Evolutionary conservation across 2,113 vertebrate genomes (phyloP).

Genomic region (Embiotoca jacksoni): DNA sequence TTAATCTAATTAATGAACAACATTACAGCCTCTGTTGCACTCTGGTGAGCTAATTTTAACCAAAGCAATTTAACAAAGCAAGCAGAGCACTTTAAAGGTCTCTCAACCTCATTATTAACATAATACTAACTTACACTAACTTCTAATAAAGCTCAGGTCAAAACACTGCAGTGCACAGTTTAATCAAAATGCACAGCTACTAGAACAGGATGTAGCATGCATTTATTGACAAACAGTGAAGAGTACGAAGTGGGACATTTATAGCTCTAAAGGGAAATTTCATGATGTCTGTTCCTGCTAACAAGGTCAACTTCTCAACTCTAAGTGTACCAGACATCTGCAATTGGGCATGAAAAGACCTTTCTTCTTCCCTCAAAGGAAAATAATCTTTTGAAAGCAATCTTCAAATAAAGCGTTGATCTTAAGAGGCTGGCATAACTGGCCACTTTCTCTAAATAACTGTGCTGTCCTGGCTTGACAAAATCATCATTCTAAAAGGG

Average conservation of each 20-base stretch:
- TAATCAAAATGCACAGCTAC: conserved; percentile 44
- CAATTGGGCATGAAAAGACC: conserved; percentile 61
- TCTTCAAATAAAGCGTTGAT: conserved; percentile 80
- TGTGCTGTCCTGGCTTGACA: conserved; percentile 63
- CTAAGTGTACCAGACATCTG: conserved; percentile 63
- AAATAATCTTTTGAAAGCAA: conserved; percentile 71
- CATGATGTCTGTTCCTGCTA: conserved; percentile 40
- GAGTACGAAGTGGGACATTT: conserved; percentile 38
- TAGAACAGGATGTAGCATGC: conserved; percentile 41
- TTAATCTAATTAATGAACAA: conserved; percentile 39
- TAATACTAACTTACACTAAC: conserved; percentile 13
- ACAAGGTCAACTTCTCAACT: conserved; percentile 61
- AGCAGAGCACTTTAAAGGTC: conserved; percentile 35
- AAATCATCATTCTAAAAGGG: conserved; percentile 79
- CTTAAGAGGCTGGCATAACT: conserved; percentile 61
- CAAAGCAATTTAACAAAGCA: conserved; percentile 28
- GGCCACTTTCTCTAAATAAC: conserved; percentile 78
- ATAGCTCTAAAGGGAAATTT: conserved; percentile 36
- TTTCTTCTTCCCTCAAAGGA: conserved; percentile 55
- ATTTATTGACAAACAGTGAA: conserved; percentile 46
- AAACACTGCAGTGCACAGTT: conserved; percentile 38
- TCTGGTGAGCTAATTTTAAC: conserved; percentile 23
- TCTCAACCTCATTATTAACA: conserved; percentile 47
- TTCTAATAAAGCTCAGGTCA: conserved; percentile 45
- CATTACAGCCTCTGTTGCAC: conserved; percentile 11